Conservation (phyloP, 2,888 invertebrate species). For the Hypsopygia costalis region DNA sequence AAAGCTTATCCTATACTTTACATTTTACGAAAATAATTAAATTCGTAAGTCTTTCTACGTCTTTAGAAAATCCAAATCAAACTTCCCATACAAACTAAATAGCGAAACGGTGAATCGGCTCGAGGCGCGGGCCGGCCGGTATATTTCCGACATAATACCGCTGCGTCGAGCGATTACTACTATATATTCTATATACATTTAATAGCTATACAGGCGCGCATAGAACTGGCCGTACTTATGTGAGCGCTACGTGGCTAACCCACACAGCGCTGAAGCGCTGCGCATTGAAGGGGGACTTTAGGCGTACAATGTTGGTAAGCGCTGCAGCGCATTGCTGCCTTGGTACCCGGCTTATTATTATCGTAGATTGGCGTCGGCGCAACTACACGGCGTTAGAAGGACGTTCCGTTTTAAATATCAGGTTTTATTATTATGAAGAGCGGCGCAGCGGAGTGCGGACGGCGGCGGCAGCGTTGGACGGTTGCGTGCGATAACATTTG, state of each 20-base stretch:
- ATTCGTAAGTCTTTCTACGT: slow-evolving; percentile 59
- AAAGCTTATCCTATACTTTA: slow-evolving; percentile 64
- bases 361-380: slow-evolving; percentile 82
- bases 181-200: slow-evolving; percentile 82
- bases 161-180: slow-evolving; percentile 82
- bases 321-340: slow-evolving; percentile 59
- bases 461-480: slow-evolving; percentile 70
- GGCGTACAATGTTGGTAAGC: slow-evolving; percentile 34
- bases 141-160: slow-evolving; percentile 82
- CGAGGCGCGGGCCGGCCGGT: slow-evolving; percentile 75
- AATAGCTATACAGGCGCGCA: slow-evolving; percentile 81
- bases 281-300: slow-evolving; percentile 39
- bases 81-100: slow-evolving; percentile 79
- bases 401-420: slow-evolving; percentile 82
- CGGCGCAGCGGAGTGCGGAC: slow-evolving; percentile 79
- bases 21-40: slow-evolving; percentile 68
- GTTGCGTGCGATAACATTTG: slow-evolving; percentile 81
- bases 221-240: slow-evolving; percentile 81
- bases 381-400: slow-evolving; percentile 81
- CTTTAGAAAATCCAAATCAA: slow-evolving; percentile 70
- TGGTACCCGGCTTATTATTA: slow-evolving; percentile 77
- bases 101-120: slow-evolving; percentile 68
- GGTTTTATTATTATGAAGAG: slow-evolving; percentile 81
- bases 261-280: slow-evolving; percentile 63
- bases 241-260: slow-evolving; percentile 67